A percentile compares a stretch with the other conserved stretches of the same genome.
These are phyloP conservation scores for Stomorhina lunata DNA, from an alignment of 2,888 invertebrate genomes.

Conservation along the genomic window DNA sequence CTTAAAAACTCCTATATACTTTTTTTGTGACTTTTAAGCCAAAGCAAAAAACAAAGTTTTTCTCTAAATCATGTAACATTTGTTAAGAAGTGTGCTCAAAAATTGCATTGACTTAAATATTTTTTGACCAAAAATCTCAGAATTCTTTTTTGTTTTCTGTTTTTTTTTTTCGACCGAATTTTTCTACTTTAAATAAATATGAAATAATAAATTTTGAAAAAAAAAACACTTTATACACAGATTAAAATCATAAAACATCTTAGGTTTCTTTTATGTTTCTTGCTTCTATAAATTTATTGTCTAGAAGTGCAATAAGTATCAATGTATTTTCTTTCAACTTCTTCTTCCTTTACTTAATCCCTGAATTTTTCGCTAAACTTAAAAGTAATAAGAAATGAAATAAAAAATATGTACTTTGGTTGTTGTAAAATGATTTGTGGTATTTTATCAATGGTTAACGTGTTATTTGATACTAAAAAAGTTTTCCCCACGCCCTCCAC, in stretches of 20 bases:
- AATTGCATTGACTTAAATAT: neutral
- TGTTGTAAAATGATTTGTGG: conserved; percentile 54
- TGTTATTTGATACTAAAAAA: conserved; percentile 53
- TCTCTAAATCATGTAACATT: conserved; percentile 48
- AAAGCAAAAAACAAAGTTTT: conserved; percentile 26
- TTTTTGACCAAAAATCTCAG: neutral
- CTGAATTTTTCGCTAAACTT: neutral
- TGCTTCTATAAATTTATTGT: neutral
- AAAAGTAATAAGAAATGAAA: conserved; percentile 42
- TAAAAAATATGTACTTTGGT: conserved; percentile 27
- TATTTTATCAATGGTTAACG: conserved; percentile 58
- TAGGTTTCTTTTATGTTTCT: conserved; percentile 14
- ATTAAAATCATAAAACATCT: conserved; percentile 55
- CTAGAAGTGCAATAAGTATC: conserved; percentile 17
- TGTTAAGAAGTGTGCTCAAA: neutral
- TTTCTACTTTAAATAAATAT: conserved; percentile 32
- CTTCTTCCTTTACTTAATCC: neutral
- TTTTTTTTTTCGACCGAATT: neutral
- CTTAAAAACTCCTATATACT: neutral
- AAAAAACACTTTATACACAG: conserved; percentile 25
- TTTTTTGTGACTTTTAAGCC: neutral
- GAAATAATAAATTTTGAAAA: conserved; percentile 51
- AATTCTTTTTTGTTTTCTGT: neutral
- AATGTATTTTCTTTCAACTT: neutral
- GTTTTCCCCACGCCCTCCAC: neutral